Percentiles rank a stretch among this genome's conserved stretches.
Evolutionary conservation across 2,797 vertebrate genomes (phyloP).

Genomic region (Rhinella marina): DNA sequence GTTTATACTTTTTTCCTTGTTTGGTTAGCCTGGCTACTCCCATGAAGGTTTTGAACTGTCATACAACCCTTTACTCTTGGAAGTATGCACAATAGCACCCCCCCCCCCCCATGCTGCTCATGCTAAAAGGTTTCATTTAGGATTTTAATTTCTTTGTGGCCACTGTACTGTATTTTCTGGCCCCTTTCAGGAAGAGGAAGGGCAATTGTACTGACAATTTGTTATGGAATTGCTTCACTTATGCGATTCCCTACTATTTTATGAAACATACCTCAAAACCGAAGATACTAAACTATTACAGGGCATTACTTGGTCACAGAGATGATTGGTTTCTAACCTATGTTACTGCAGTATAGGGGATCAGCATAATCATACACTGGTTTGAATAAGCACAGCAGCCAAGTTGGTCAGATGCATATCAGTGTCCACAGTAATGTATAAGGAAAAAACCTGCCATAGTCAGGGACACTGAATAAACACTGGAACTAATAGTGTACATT

Average conservation of each 20-base stretch:
- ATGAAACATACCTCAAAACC: neutral
- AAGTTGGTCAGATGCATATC: neutral
- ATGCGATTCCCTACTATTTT: neutral
- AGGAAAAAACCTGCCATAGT: neutral
- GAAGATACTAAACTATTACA: neutral
- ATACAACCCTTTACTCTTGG: no score
- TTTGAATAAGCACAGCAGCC: neutral
- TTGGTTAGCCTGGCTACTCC: no score
- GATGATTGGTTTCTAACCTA: neutral
- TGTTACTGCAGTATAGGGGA: neutral
- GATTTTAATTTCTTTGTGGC: no score
- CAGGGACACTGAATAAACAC: neutral
- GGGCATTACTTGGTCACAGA: neutral
- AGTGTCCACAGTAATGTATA: neutral
- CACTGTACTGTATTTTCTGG: neutral
- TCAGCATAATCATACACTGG: neutral
- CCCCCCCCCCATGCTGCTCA: no score
- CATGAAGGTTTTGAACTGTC: no score
- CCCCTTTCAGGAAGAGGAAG: no score
- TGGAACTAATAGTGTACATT: slow-evolving; percentile 39
- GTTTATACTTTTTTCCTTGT: no score
- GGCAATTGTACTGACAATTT: no score
- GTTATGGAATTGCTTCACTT: neutral
- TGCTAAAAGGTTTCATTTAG: no score
- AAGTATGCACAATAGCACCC: no score